Percentiles rank a stretch among this genome's conserved stretches.
Conservation (phyloP, 2,797 vertebrate species). For the Acanthurus tractus region DNA sequence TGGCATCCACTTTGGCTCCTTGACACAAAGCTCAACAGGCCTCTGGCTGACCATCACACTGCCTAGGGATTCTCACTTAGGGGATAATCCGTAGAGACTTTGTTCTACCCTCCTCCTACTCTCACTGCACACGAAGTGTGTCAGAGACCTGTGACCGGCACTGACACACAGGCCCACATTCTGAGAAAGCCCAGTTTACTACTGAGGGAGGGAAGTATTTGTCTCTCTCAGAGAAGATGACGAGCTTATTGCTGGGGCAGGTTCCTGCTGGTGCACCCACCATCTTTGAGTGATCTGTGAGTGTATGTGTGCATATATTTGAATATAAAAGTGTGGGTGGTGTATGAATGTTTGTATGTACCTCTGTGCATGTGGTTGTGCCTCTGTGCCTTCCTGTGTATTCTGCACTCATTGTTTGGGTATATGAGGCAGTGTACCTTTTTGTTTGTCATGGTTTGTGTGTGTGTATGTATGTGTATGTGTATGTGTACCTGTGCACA, state of each 20-base stretch:
- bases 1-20: conserved; percentile 53
- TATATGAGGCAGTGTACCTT: conserved; percentile 32
- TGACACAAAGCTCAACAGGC: conserved; percentile 56
- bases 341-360: conserved; percentile 37
- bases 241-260: conserved; percentile 25
- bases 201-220: conserved; percentile 41
- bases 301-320: conserved; percentile 19
- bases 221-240: conserved; percentile 40
- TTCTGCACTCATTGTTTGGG: conserved; percentile 27
- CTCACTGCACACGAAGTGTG: conserved; percentile 61
- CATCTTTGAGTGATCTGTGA: conserved; percentile 12
- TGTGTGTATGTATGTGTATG: conserved; percentile 9
- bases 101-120: conserved; percentile 53
- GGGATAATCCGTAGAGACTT: conserved; percentile 65
- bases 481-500: conserved; percentile 6
- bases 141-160: conserved; percentile 66
- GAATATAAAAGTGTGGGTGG: conserved; percentile 37
- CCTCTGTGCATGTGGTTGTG: conserved; percentile 51
- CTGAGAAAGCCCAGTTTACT: conserved; percentile 68
- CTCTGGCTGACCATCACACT: conserved; percentile 50
- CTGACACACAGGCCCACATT: conserved; percentile 75
- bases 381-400: conserved; percentile 46
- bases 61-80: conserved; percentile 54
- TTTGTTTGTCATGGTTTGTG: conserved; percentile 18
- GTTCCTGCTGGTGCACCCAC: conserved; percentile 25